phyloP scores from a whole-genome alignment of 2,888 invertebrate genomes.

The Endomychus coccineus region DNA sequence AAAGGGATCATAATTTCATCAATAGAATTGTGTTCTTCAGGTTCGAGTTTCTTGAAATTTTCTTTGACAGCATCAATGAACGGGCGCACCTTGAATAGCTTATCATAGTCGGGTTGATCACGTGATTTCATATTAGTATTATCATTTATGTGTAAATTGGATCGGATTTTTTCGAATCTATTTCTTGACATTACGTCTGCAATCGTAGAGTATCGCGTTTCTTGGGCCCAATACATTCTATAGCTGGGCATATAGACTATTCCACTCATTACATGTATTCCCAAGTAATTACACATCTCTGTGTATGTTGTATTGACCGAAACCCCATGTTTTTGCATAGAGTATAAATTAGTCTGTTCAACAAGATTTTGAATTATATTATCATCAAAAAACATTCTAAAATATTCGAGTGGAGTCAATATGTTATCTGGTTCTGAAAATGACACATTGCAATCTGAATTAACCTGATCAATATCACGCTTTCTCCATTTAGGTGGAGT shows the following conservation, averaged over 20 bases:
- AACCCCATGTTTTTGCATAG: slow-evolving; percentile 18
- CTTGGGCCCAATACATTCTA: slow-evolving; percentile 25
- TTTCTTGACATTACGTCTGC: slow-evolving; percentile 25
- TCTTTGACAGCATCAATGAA: slow-evolving; percentile 17
- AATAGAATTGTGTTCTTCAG: slow-evolving; percentile 26
- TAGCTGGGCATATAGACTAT: slow-evolving; percentile 24
- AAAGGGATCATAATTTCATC: slow-evolving; percentile 31
- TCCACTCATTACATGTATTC: slow-evolving; percentile 21
- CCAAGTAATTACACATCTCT: slow-evolving; percentile 25
- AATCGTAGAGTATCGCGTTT: slow-evolving; percentile 20
- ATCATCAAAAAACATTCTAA: slow-evolving; percentile 20
- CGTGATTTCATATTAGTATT: slow-evolving; percentile 14
- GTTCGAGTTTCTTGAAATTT: slow-evolving; percentile 23
- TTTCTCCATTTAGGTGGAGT: too few relatives aligned
- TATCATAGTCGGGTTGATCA: slow-evolving; percentile 18
- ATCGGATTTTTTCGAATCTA: slow-evolving; percentile 21
- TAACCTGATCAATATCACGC: slow-evolving; percentile 6
- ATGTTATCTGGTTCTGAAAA: slow-evolving; percentile 11
- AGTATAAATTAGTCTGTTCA: slow-evolving; percentile 24
- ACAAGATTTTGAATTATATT: slow-evolving; percentile 18
- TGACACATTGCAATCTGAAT: slow-evolving; percentile 3
- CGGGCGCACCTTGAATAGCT: slow-evolving; percentile 24
- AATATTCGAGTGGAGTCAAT: slow-evolving; percentile 18
- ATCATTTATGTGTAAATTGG: slow-evolving; percentile 17
- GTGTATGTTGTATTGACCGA: slow-evolving; percentile 17